A percentile compares a stretch with the other conserved stretches of the same genome.
Evolutionary conservation across 2,113 vertebrate species (phyloP).

Genomic region (Xiphias gladius): DNA sequence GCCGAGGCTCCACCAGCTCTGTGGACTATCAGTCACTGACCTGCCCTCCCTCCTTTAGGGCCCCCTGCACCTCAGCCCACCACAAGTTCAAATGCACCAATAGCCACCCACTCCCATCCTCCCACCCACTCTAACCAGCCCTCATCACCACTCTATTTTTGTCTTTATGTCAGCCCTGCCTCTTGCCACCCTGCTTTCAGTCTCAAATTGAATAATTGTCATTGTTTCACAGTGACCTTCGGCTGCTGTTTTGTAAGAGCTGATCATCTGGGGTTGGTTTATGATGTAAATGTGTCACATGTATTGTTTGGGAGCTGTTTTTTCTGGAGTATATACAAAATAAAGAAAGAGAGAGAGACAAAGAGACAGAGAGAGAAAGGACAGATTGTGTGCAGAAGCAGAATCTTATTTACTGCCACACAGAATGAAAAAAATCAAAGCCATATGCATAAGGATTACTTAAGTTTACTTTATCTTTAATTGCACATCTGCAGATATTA

Average conservation of each 20-base stretch:
- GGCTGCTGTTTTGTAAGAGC: conserved; percentile 38
- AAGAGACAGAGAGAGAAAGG: conserved; percentile 35
- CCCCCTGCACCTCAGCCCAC: conserved; percentile 62
- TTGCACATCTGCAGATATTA: conserved; percentile 44
- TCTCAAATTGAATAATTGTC: conserved; percentile 82
- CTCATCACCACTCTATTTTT: conserved; percentile 78
- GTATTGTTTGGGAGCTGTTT: conserved; percentile 29
- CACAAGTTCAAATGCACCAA: conserved; percentile 70
- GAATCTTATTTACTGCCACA: conserved; percentile 80
- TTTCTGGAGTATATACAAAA: background rate
- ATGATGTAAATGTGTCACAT: conserved; percentile 25
- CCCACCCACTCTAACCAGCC: conserved; percentile 68
- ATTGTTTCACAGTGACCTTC: conserved; percentile 89
- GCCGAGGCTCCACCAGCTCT: conserved; percentile 85
- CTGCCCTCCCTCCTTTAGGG: conserved; percentile 76
- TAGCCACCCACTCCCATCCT: conserved; percentile 74
- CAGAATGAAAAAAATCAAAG: conserved; percentile 70
- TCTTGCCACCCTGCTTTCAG: conserved; percentile 42
- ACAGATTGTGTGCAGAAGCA: conserved; percentile 81
- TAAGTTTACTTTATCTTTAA: conserved; percentile 87
- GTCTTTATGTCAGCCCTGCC: conserved; percentile 46
- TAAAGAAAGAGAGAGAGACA: conserved; percentile 44
- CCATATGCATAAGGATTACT: conserved; percentile 89
- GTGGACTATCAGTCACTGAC: conserved; percentile 87
- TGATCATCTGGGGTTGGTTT: conserved; percentile 24